Conservation (phyloP, 2,113 vertebrate genomes). For the Mirounga angustirostris region DNA sequence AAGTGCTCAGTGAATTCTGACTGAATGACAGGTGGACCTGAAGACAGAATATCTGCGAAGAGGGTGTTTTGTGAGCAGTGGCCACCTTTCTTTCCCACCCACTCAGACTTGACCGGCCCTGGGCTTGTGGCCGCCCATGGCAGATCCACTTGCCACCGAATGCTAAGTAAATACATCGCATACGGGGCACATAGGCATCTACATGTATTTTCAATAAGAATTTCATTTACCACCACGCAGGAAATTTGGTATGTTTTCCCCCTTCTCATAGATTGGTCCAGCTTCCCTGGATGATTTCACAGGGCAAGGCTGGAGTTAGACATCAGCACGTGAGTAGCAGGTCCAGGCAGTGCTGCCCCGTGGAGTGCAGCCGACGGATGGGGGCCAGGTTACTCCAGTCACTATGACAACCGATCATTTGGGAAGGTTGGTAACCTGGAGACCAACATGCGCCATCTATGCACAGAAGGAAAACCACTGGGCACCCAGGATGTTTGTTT, state of each 20-base stretch:
- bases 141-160: not conserved
- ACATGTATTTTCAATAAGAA: not conserved
- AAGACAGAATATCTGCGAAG: not conserved
- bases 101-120: not conserved
- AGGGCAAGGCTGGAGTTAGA: not conserved
- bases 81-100: not conserved
- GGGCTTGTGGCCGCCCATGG: not conserved
- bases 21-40: not conserved
- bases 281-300: not conserved
- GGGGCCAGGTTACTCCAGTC: not conserved
- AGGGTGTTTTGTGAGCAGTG: not conserved
- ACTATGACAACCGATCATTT: not conserved
- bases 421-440: slow-evolving; percentile 34
- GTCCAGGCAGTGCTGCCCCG: not conserved
- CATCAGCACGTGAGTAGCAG: not conserved
- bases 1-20: not conserved
- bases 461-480: not conserved
- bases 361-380: not conserved
- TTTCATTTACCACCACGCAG: not conserved
- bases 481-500: slow-evolving; percentile 59
- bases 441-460: not conserved
- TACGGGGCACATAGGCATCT: not conserved
- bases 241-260: not conserved
- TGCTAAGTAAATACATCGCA: not conserved
- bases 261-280: not conserved